These are phyloP conservation scores for Harlomillsia oculata DNA, from an alignment of 1,140 invertebrate species.

Conservation along the genomic window DNA sequence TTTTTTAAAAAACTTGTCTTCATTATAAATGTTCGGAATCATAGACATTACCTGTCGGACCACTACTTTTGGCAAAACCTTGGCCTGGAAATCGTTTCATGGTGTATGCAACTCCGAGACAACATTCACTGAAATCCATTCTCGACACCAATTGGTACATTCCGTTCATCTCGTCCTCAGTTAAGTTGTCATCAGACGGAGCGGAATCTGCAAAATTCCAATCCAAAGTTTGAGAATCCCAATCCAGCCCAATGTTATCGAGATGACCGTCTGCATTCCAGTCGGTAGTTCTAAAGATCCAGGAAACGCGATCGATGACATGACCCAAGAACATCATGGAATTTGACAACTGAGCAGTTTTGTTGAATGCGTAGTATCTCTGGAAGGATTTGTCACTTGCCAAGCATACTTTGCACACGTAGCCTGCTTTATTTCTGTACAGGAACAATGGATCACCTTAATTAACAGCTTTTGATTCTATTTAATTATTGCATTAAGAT, in stretches of 20 bases:
- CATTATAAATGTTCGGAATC: too few species aligned
- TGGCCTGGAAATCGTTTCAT: slow-evolving; percentile 26
- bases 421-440: slow-evolving; percentile 19
- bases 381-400: slow-evolving; percentile 11
- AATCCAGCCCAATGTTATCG: slow-evolving; percentile 30
- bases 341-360: background rate
- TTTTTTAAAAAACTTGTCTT: too few species aligned
- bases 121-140: slow-evolving; percentile 30
- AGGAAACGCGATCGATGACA: slow-evolving; percentile 26
- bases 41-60: too few species aligned
- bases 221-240: slow-evolving; percentile 12
- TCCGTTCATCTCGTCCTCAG: slow-evolving; percentile 18
- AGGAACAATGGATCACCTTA: background rate
- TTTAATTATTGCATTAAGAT: background rate
- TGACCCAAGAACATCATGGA: slow-evolving; percentile 2
- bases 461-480: slow-evolving; percentile 2
- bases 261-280: slow-evolving; percentile 21
- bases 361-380: slow-evolving; percentile 5
- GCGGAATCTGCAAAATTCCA: slow-evolving; percentile 4
- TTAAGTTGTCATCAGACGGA: background rate
- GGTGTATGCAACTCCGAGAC: slow-evolving; percentile 31
- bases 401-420: slow-evolving; percentile 32
- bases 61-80: slow-evolving; percentile 1
- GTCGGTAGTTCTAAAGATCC: slow-evolving; percentile 32
- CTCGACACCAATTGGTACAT: slow-evolving; percentile 5